Base-by-base conservation (phyloP, 1,140 invertebrate species). In the Papilio machaon region DNA sequence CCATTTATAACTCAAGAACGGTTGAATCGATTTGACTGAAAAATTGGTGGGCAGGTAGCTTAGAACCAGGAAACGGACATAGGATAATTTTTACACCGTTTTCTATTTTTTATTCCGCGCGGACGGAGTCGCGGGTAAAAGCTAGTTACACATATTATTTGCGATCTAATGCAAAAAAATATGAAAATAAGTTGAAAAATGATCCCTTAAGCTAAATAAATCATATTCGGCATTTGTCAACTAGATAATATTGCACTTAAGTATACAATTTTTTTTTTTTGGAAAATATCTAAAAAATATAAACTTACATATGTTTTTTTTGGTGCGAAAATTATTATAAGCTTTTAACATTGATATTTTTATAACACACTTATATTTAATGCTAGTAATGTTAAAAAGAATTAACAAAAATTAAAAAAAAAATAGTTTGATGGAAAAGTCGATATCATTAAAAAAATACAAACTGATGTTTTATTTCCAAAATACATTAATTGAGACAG, bases 281-380 rank as follows among this genome's bases (percentile, higher is more conserved):
- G 49, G 49, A 67, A 79, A 19, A 47, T 77, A 38, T 79, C 60
- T 43, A 67, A 79, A 79, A 79, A 43, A 46, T 46, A 67, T 47
- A 46, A 47, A 11, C 13, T 79, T 13, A 67, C 15, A 67, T 67
- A 70, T 43, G 38, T 43, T 70, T 17, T 78, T 78, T 79, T 79
- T 79, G 77, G 77, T 67, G 77, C 58, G 30, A 79, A 64, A 78
- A 17, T 47, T 19, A 54, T 43, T 67, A 60, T 67, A 79, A 79
- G 77, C 23, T 79, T 52, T 60, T 67, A 78, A 78, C 35, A 58
- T 58, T 11, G 15, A 78, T 35, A 58, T 15, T 78, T 58, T 35
- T 60, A 35, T 78, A 54, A 77, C 52, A 77, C 35, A 77, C 11
- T 58, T 77, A 77, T 54, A 30, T 58, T 35, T n/a, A 58, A 17